Base-by-base conservation (phyloP, 2,797 vertebrate species). In the Muscicapa comitata region DNA sequence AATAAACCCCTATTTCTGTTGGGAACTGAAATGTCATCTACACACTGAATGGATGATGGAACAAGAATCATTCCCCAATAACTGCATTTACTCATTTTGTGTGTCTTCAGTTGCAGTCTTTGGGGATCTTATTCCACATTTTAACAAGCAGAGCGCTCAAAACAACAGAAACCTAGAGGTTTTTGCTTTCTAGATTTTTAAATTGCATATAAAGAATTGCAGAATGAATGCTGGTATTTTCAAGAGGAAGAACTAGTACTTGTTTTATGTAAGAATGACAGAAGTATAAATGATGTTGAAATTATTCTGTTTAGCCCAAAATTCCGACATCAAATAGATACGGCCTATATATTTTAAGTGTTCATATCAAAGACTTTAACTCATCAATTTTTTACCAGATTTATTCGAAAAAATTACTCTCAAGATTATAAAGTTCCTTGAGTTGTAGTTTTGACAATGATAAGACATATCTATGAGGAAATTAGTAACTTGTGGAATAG, bases 221-320 rank as follows among this genome's bases (percentile, higher is more conserved):
- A 76, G 19, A 88, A 78, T 10, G 21, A 68, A 74, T 66, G 28
- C 24, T 35, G 17, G 2, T 24, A 31, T 77, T 66, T 42, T 51
- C 57, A 59, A 63, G 28, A 42, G 37, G 20, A 63, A 86, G n/a
- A 73, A 26, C 8, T 59, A 25, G 6, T 51, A 10, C 2, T 28
- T 51, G 5, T 35, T 77, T 70, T 72, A 47, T 0, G 0, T 58
- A 66, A 13, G 11, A 26, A 33, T 68, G n/a, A 29, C 23, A 31
- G 23, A 70, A 29, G 5, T 47, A 37, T n/a, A 82, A 82, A 35
- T 28, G 3, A 29, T 25, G 13, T 67, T 83, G 45, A 79, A 67
- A 67, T 26, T 0, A 50, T 62, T 82, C 16, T 67, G 7, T 67
- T 93, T 74, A 53, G 45, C 17, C 33, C 21, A 42, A 71, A 77